These are phyloP conservation scores for Origma solitaria DNA, from an alignment of 2,113 vertebrate genomes.

Conservation along the genomic window DNA sequence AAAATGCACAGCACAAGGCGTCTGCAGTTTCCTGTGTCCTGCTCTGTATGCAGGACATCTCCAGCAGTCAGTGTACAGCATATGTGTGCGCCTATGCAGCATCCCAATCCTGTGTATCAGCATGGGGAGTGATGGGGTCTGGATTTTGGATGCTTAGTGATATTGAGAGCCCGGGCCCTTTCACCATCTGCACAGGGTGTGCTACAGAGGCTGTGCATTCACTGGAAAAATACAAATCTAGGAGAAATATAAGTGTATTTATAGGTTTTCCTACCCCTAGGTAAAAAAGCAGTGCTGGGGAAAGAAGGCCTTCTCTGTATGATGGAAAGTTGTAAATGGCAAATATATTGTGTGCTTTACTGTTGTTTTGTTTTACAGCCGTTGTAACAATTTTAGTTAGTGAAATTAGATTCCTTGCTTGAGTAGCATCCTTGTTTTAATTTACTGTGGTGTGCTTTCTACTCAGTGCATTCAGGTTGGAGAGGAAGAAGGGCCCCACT, in stretches of 20 bases:
- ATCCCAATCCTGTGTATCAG: accelerated
- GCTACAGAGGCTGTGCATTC: neutral
- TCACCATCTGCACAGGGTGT: neutral
- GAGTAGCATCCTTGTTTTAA: conserved; percentile 14
- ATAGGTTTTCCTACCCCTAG: neutral
- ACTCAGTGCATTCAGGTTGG: accelerated
- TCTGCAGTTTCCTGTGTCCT: accelerated
- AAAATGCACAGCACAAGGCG: accelerated
- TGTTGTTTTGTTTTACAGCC: neutral
- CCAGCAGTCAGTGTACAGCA: accelerated
- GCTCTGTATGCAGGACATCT: neutral
- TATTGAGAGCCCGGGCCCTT: neutral
- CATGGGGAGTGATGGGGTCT: neutral
- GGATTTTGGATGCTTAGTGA: neutral
- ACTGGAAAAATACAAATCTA: neutral
- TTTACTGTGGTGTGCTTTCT: neutral
- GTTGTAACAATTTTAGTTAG: conserved; percentile 3
- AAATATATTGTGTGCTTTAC: neutral
- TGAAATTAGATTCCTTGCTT: neutral
- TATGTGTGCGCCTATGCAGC: accelerated
- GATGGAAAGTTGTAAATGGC: neutral
- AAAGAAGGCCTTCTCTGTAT: accelerated
- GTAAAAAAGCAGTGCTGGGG: neutral
- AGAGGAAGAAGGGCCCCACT: neutral
- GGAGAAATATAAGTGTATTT: neutral